Base-by-base conservation (phyloP, 2,888 invertebrate species). In the Zelleria hepariella region DNA sequence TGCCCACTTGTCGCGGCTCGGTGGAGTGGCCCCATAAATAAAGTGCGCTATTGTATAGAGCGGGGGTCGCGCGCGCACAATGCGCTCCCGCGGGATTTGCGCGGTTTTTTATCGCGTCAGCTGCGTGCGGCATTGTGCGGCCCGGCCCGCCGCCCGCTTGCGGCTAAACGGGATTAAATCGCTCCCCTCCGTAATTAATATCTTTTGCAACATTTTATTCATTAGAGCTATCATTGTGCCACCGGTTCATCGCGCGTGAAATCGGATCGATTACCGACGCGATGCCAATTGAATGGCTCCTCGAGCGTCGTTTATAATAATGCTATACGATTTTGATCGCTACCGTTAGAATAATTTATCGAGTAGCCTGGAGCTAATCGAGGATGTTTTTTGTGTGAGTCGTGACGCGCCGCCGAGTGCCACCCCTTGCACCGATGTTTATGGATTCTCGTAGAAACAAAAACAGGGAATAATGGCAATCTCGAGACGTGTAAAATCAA, bases 131-230 rank as follows among this genome's bases (percentile, higher is more conserved):
- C 49, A 59, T 57, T 59, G 27, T 54, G 18, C 26, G 18, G 4
- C 18, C 8, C 21, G 7, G 4, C 10, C 18, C 47, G 15, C 25
- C 23, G 25, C 25, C 27, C 5, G 18, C 23, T 42, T 25, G 49
- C 20, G 58, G 32, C 73, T 72, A 71, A 80, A 79, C 74, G 69
- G 72, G 78, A 81, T 82, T 79, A 79, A 71, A 66, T 62, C 63
- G 61, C 62, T 63, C 71, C 78, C 78, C 72, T 74, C 63, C 72
- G 70, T 64, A 73, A 72, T 71, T 71, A 62, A 71, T 70, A 67
- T 72, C 74, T 81, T 86, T 86, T 71, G 62, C 71, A 71, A 67
- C 72, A 74, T 81, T 86, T 82, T 86, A 85, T 82, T 78, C 78
- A 82, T 85, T 79, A 78, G 65, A 64, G 64, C 72, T 69, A 74